Conservation (phyloP, 2,113 vertebrate species). For the Apistogramma diplotaenia region DNA sequence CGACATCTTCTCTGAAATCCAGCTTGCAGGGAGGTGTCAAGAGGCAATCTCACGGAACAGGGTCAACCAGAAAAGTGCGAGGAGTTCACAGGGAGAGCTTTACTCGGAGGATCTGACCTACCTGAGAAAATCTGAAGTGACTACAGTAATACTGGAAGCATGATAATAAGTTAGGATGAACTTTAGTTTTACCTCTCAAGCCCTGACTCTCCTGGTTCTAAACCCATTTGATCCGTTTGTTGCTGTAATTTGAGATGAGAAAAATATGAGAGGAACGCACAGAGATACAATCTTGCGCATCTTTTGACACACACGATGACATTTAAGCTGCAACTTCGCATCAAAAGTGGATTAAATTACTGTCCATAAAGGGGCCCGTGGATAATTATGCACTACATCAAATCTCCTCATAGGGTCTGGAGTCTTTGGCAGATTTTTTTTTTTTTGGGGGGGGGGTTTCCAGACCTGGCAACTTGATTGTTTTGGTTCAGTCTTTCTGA, state of each 20-base stretch:
- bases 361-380: neutral
- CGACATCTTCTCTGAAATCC: constrained; percentile 7
- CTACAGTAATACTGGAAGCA: neutral
- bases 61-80: constrained; percentile 35
- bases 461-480: neutral
- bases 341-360: neutral
- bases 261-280: neutral
- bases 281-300: neutral
- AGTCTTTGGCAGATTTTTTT: neutral
- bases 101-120: constrained; percentile 7
- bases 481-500: neutral
- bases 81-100: constrained; percentile 18
- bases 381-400: neutral
- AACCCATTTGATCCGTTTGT: neutral
- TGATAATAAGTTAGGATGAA: neutral
- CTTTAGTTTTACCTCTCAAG: constrained; percentile 3
- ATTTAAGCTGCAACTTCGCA: neutral
- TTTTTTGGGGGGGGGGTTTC: neutral
- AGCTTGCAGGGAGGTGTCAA: constrained; percentile 24
- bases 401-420: neutral
- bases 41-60: constrained; percentile 32
- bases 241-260: neutral
- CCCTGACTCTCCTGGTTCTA: neutral
- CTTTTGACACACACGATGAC: neutral
- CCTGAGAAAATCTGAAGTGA: constrained; percentile 9